A percentile compares a stretch with the other conserved stretches of the same genome.
Conservation (phyloP, 2,797 vertebrate genomes). For the Cuniculus paca region DNA sequence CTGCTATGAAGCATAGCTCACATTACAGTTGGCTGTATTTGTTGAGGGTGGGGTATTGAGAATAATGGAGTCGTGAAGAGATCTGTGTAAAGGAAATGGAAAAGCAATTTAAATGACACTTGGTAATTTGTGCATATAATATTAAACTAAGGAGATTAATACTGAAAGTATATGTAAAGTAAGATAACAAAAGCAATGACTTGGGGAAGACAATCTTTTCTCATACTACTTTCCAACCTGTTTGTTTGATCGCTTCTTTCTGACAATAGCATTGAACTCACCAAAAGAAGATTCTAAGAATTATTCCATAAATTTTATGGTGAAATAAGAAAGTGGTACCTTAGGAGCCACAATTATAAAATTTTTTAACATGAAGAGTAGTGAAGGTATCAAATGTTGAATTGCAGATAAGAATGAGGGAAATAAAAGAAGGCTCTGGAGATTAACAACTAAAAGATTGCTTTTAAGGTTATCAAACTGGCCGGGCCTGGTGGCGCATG, state of each 20-base stretch:
- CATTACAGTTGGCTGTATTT: neutral
- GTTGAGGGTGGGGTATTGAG: neutral
- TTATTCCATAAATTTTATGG: neutral
- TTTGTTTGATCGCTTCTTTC: neutral
- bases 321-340: neutral
- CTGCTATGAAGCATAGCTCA: neutral
- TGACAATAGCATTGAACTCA: neutral
- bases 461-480: neutral
- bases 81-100: neutral
- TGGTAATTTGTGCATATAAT: neutral
- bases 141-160: slow-evolving; percentile 30
- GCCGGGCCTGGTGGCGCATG: no score
- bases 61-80: neutral
- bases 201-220: neutral
- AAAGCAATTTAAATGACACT: neutral
- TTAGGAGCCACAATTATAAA: neutral
- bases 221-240: neutral
- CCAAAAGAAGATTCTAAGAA: neutral
- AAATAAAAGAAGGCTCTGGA: neutral
- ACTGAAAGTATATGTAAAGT: neutral
- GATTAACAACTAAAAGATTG: neutral
- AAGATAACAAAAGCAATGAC: neutral
- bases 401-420: neutral
- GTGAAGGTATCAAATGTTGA: neutral
- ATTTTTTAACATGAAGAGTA: neutral